These are phyloP conservation scores for Parazoanthus darwini DNA, from an alignment of 92 coral and sea anemone genomes.

Conservation along the genomic window DNA sequence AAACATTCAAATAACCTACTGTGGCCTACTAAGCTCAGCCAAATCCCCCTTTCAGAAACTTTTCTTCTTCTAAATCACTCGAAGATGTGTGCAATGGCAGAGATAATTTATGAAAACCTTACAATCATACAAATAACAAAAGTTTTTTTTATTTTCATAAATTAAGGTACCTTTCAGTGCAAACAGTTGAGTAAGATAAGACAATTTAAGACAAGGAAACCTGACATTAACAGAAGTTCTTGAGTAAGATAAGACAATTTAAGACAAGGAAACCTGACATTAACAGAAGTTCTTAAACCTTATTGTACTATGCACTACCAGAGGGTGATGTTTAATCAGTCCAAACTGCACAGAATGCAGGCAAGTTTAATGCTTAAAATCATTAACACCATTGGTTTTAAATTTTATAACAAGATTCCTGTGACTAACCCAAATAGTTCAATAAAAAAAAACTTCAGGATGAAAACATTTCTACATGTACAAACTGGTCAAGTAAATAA, in stretches of 20 bases:
- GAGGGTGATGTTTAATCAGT: too few species aligned
- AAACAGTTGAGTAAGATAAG: background rate
- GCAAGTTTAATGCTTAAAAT: background rate
- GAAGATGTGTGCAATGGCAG: background rate
- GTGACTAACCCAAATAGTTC: background rate
- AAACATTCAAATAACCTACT: too few species aligned
- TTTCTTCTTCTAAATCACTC: background rate
- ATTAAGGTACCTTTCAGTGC: background rate
- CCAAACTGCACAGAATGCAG: background rate
- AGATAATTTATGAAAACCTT: background rate
- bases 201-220: background rate
- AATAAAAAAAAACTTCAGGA: background rate
- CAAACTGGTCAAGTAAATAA: too few species aligned
- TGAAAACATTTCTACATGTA: too few species aligned
- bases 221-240: background rate
- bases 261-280: background rate
- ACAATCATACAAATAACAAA: background rate
- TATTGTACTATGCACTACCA: background rate
- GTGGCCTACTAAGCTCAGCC: background rate
- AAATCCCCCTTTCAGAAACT: background rate
- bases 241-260: background rate
- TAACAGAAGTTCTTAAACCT: background rate
- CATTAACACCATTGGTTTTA: background rate
- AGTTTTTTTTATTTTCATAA: too few species aligned
- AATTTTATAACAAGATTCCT: background rate